phyloP scores from a whole-genome alignment of 2,888 invertebrate species.

The Thymelicus acteon region DNA sequence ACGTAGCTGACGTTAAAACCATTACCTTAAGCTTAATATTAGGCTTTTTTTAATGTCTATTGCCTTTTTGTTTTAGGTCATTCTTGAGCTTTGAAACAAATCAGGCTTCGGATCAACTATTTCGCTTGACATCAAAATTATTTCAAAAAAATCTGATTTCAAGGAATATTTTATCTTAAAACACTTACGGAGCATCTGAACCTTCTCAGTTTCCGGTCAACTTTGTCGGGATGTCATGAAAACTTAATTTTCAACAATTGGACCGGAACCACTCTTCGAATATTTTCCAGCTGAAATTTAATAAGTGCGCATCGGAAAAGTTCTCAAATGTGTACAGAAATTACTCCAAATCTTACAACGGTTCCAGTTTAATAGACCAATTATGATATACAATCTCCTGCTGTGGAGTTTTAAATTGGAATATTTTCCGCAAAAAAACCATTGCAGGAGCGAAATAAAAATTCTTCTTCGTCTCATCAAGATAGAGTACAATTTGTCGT shows the following conservation, averaged over 20 bases:
- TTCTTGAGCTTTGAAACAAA: too few species aligned
- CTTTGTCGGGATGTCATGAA: background rate
- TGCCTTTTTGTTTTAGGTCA: too few species aligned
- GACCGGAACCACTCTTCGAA: too few species aligned
- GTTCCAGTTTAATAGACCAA: slow-evolving; percentile 30
- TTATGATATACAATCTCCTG: slow-evolving; percentile 21
- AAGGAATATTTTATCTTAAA: too few species aligned
- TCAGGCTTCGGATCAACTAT: too few species aligned
- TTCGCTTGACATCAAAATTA: too few species aligned
- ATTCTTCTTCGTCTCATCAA: slow-evolving; percentile 49
- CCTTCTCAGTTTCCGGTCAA: too few species aligned
- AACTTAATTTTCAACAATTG: background rate
- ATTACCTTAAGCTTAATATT: too few species aligned
- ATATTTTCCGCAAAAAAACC: slow-evolving; percentile 26
- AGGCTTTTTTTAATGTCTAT: too few species aligned
- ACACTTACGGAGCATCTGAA: too few species aligned
- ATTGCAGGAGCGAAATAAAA: slow-evolving; percentile 42
- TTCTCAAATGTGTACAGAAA: slow-evolving; percentile 14
- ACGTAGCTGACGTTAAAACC: too few species aligned
- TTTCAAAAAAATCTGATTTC: too few species aligned
- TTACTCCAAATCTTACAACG: slow-evolving; percentile 21
- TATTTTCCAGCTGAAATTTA: background rate
- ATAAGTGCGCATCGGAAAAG: slow-evolving; percentile 1
- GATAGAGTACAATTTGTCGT: slow-evolving; percentile 48
- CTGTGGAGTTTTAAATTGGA: slow-evolving; percentile 25